These are phyloP conservation scores for Fregetta grallaria DNA, from an alignment of 2,113 vertebrate genomes.

Conservation along the genomic window DNA sequence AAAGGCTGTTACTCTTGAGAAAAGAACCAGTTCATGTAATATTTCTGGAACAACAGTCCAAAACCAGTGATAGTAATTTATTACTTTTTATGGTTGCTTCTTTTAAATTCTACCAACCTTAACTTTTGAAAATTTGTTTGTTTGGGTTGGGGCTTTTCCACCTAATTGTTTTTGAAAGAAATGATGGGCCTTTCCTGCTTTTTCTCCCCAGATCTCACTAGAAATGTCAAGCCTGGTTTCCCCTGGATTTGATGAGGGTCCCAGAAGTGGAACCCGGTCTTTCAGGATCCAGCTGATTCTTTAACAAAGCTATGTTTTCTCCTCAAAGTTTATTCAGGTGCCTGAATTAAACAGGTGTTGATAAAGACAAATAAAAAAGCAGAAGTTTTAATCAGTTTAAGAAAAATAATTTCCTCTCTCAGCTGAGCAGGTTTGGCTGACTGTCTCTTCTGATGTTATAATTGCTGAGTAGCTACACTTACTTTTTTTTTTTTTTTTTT, in stretches of 20 bases:
- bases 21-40: not conserved
- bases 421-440: not conserved
- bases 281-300: not conserved
- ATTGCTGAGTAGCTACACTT: not conserved
- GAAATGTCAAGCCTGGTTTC: not conserved
- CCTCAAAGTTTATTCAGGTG: constrained; percentile 34
- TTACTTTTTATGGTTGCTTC: not conserved
- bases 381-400: not conserved
- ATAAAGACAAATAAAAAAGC: constrained; percentile 1
- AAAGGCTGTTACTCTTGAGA: not conserved
- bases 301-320: constrained; percentile 18
- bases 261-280: not conserved
- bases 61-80: not conserved
- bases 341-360: constrained; percentile 4
- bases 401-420: constrained; percentile 16
- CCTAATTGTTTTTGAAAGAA: not conserved
- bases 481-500: not conserved
- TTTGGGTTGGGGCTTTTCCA: not conserved
- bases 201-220: not conserved
- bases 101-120: not conserved
- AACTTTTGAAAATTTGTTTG: not conserved
- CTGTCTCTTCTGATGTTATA: not conserved
- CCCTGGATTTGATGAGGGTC: not conserved
- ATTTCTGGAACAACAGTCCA: not conserved
- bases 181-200: not conserved